Evolutionary conservation across 2,797 vertebrate genomes (phyloP), one percentile per base, ranked within the genome.

Genomic region (Halcyon leucocephala): DNA sequence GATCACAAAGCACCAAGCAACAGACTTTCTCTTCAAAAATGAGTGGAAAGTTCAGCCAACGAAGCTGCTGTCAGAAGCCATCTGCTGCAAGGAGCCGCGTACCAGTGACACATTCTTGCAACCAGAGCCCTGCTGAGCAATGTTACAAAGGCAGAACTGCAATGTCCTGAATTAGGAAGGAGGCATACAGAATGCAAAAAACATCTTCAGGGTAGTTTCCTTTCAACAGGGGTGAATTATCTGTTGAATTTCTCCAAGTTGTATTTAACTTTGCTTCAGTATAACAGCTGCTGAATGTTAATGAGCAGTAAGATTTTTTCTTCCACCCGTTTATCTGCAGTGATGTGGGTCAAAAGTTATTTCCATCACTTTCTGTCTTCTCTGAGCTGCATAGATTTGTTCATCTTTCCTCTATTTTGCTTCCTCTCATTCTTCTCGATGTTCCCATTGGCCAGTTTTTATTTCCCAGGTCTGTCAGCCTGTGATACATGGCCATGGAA

Each of bases 1-100:
- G 62, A 95, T 96, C 93, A 95, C 76, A 92, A 89, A 95, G 76
- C 82, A 73, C 51, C 72, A 91, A 91, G 86, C 79, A 95, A 88
- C 70, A 80, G 90, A 91, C 55, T 84, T 91, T 70, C 70, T 44
- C 66, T 81, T 95, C 28, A 95, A 72, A 96, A 93, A 94, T 12
- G 54, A 93, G 86, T 89, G 76, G 46, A 74, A 90, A 93, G 70
- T 89, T 96, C 94, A 84, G 95, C 77, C 73, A 93, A 84, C 1
- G 28, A 91, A 90, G 93, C 71, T 82, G 70, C 77, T 82, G 86
- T 66, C 17, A 28, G 93, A 93, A 95, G 91, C 79, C 95, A 95
- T 90, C 93, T 96, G 93, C 90, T 82, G 62, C 62, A 93, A 79
- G 82, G 70, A 88, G 66, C 44, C 0, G 1, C 0, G 6, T 48